A percentile compares a stretch with the other conserved stretches of the same genome.
phyloP scores from a whole-genome alignment of 2,113 vertebrate species.

The Trachemys scripta region DNA sequence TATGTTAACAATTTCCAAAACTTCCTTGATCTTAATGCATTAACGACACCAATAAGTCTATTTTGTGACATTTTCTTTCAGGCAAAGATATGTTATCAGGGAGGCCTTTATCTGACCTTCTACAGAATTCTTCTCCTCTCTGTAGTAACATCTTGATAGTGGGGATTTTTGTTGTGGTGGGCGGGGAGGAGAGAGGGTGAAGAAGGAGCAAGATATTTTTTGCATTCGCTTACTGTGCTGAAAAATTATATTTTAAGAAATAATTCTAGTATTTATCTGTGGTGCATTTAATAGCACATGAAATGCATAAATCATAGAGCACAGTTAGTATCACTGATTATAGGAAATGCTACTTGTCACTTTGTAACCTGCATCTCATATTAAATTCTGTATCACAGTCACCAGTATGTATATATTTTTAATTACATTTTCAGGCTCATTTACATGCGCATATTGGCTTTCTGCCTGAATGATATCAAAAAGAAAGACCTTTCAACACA shows the following conservation, averaged over 20 bases:
- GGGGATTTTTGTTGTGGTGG: background rate
- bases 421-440: constrained; percentile 76
- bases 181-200: background rate
- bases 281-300: background rate
- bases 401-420: constrained; percentile 66
- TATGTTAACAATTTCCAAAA: background rate
- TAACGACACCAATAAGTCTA: background rate
- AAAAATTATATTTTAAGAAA: constrained; percentile 25
- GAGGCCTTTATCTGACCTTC: constrained; percentile 5
- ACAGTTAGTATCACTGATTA: constrained; percentile 32
- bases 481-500: constrained; percentile 11
- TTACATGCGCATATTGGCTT: constrained; percentile 75
- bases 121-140: background rate
- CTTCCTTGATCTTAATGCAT: background rate
- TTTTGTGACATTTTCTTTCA: constrained; percentile 6
- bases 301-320: constrained; percentile 24
- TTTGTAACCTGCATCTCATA: constrained; percentile 27
- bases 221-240: background rate
- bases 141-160: background rate
- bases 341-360: constrained; percentile 43
- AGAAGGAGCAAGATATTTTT: background rate
- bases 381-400: constrained; percentile 26
- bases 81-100: background rate
- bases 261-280: constrained; percentile 26
- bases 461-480: constrained; percentile 66